Evolutionary conservation across 2,888 invertebrate species (phyloP).

Genomic region (Ptycholaimellus sp.): DNA sequence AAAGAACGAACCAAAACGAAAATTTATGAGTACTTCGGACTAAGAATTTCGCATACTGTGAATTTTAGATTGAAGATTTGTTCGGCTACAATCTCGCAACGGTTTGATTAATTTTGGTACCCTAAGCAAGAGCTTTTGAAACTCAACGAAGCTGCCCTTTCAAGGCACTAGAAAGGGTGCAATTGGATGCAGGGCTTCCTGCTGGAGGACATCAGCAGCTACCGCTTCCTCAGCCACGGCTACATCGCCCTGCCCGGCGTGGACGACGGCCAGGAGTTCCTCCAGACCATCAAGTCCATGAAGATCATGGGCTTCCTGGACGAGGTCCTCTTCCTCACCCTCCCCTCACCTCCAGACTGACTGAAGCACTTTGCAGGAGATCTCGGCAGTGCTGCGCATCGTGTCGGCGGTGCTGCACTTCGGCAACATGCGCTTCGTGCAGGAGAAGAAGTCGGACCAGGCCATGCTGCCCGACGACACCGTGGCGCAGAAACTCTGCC

Average conservation of each 20-base stretch:
- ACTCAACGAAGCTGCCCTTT: too few relatives aligned
- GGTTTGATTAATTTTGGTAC: too few relatives aligned
- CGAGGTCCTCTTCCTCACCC: constrained; percentile 36
- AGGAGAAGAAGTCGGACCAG: constrained; percentile 89
- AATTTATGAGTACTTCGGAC: too few relatives aligned
- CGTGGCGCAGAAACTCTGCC: constrained; percentile 76
- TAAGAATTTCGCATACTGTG: too few relatives aligned
- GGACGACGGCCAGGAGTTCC: constrained; percentile 68
- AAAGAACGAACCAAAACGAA: too few relatives aligned
- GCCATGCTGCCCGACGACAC: constrained; percentile 86
- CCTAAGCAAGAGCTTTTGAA: too few relatives aligned
- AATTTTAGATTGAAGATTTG: too few relatives aligned
- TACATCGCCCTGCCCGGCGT: constrained; percentile 62
- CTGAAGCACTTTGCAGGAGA: neutral
- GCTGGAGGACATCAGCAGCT: constrained; percentile 73
- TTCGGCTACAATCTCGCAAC: too few relatives aligned
- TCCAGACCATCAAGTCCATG: constrained; percentile 81
- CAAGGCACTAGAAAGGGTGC: too few relatives aligned
- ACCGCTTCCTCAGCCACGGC: constrained; percentile 72
- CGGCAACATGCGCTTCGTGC: constrained; percentile 93
- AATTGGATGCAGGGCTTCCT: too few relatives aligned
- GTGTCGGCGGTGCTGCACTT: constrained; percentile 81
- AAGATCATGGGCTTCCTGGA: constrained; percentile 87
- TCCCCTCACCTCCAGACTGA: neutral
- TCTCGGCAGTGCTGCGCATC: constrained; percentile 61